Base-by-base conservation (phyloP, 2,888 invertebrate genomes). In the Iphiclides podalirius region DNA sequence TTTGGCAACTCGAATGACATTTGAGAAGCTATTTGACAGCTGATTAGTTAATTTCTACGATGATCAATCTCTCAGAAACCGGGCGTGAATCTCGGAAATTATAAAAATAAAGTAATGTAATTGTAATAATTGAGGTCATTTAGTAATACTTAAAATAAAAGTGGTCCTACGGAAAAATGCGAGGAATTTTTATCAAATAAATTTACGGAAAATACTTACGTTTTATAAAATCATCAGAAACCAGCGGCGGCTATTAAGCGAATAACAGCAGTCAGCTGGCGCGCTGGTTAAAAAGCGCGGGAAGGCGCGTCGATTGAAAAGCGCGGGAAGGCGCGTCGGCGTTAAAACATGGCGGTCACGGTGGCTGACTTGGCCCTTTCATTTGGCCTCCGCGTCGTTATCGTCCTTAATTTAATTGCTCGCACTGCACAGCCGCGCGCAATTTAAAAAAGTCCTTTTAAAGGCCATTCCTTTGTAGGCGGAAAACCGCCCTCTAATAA, bases 331-430 rank as follows among this genome's bases (percentile, higher is more conserved):
- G 28, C 26, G 28, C 42, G 16, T 12, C 17, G 26, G 13, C 49
- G 16, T 26, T 49, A 52, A 51, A 57, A 61, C 57, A 60, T 52
- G 53, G 59, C 58, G 59, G 51, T 44, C 54, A 47, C 52, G 52
- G 51, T 57, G 57, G 53, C 52, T 56, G 52, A 57, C 57, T 55
- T 55, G 54, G 61, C 53, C 44, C 44, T 50, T 53, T 54, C 50
- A 53, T 54, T 52, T 38, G 43, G 38, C 52, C 58, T 55, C 53
- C 51, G 38, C 59, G 53, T 47, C 54, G 58, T 60, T 65, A 64
- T 58, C 58, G 52, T n/a, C 58, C 58, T 60, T 65, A 59, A 67
- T 67, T 66, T 67, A 66, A 67, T 68, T 65, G 60, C 66, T 53
- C 59, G 53, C 55, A 54, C 52, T 55, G 54, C 58, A 59, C 57